phyloP scores from a whole-genome alignment of 1,140 invertebrate species.

The Triops cancriformis region DNA sequence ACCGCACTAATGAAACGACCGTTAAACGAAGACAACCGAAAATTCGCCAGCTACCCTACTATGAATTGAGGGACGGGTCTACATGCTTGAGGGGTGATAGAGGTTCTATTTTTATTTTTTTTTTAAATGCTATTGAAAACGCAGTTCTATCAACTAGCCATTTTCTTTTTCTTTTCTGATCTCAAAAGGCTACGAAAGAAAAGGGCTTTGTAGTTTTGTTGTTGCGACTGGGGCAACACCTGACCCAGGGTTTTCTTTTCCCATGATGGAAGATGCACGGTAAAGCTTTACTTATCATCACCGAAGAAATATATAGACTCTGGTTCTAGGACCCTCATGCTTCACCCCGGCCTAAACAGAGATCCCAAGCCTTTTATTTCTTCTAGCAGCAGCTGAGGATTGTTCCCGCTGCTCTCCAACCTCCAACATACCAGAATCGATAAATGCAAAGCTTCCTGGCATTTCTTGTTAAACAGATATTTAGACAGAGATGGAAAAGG shows the following conservation, averaged over 20 bases:
- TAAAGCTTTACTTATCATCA: not conserved
- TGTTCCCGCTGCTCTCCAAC: not conserved
- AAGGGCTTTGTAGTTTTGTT: not conserved
- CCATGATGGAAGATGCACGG: not conserved
- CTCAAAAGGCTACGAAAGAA: not conserved
- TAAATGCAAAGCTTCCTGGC: not conserved
- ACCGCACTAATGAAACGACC: not conserved
- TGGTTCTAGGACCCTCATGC: not conserved
- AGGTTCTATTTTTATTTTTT: not conserved
- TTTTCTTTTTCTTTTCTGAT: not conserved
- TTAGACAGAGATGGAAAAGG: not conserved
- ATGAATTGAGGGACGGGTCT: too few relatives aligned
- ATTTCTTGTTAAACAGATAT: slow-evolving; percentile 6
- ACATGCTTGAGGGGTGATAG: too few relatives aligned
- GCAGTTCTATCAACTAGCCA: not conserved
- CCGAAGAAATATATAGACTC: not conserved
- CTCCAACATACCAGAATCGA: not conserved
- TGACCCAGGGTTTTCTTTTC: slow-evolving; percentile 9
- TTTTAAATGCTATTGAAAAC: not conserved
- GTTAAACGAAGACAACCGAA: not conserved
- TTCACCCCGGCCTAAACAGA: not conserved
- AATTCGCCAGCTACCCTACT: not conserved
- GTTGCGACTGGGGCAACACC: not conserved
- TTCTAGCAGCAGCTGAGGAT: slow-evolving; percentile 9
- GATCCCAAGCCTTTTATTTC: not conserved